phyloP scores from a whole-genome alignment of 1,140 invertebrate species.

The Ctenoplectra terminalis region DNA sequence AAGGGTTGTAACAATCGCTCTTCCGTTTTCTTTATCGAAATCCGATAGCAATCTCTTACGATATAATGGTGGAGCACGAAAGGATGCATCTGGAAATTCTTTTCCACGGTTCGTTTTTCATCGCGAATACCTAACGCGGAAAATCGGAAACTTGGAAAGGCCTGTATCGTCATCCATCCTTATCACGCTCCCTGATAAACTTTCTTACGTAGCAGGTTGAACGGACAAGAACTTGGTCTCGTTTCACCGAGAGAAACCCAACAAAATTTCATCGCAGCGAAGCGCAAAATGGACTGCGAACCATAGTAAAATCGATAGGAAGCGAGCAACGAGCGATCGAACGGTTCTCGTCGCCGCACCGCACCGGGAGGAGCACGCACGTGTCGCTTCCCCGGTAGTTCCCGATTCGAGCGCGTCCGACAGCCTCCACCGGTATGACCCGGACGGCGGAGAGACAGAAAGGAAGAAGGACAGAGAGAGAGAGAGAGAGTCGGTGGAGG shows the following conservation, averaged over 20 bases:
- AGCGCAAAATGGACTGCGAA: conserved; percentile 25
- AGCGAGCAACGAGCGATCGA: conserved; percentile 42
- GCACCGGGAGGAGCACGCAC: conserved; percentile 19
- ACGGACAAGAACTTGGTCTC: neutral
- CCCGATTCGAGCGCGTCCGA: conserved; percentile 6
- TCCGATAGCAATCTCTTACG: conserved; percentile 22
- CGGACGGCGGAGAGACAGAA: neutral
- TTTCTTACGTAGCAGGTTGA: neutral
- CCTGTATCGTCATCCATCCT: neutral
- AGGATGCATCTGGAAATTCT: neutral
- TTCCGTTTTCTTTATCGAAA: conserved; percentile 10
- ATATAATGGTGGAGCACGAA: neutral
- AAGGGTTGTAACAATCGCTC: neutral
- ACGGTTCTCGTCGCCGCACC: neutral
- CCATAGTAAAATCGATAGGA: conserved; percentile 36
- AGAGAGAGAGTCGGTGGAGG: neutral
- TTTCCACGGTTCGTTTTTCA: neutral
- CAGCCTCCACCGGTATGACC: neutral
- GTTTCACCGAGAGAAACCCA: neutral
- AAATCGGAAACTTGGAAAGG: neutral
- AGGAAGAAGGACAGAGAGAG: neutral
- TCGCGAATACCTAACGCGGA: neutral
- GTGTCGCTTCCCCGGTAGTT: conserved; percentile 40
- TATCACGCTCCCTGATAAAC: neutral
- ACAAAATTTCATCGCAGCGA: neutral